These are phyloP conservation scores for Drosophila mulleri DNA, from an alignment of 2,888 invertebrate species.

Conservation along the genomic window DNA sequence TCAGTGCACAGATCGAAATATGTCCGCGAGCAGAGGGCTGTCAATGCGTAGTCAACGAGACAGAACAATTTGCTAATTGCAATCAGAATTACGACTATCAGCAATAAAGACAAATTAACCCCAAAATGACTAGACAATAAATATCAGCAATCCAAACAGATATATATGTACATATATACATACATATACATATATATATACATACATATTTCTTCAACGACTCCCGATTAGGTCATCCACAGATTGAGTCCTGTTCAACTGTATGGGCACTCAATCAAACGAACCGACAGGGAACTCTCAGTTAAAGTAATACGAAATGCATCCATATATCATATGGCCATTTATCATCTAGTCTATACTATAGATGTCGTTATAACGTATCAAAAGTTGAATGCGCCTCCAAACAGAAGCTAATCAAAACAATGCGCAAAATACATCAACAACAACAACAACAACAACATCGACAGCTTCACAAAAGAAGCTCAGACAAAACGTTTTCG, in stretches of 20 bases:
- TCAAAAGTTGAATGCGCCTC: conserved; percentile 58
- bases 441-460: not conserved
- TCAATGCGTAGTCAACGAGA: conserved; percentile 20
- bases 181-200: not conserved
- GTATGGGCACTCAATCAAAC: conserved; percentile 42
- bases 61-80: conserved; percentile 44
- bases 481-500: conserved; percentile 21
- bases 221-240: conserved; percentile 42
- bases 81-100: conserved; percentile 27
- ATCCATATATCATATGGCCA: conserved; percentile 15
- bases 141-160: conserved; percentile 3
- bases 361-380: conserved; percentile 20
- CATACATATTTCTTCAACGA: not conserved
- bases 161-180: not conserved
- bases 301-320: not conserved
- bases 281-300: conserved; percentile 21
- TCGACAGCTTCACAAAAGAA: conserved; percentile 9
- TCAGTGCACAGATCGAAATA: conserved; percentile 18
- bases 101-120: conserved; percentile 28
- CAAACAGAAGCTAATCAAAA: conserved; percentile 53
- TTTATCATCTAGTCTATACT: conserved; percentile 34
- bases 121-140: conserved; percentile 22
- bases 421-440: conserved; percentile 31
- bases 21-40: conserved; percentile 15
- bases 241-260: conserved; percentile 37